Base-by-base conservation (phyloP, 1,140 invertebrate species). In the Apis dorsata region DNA sequence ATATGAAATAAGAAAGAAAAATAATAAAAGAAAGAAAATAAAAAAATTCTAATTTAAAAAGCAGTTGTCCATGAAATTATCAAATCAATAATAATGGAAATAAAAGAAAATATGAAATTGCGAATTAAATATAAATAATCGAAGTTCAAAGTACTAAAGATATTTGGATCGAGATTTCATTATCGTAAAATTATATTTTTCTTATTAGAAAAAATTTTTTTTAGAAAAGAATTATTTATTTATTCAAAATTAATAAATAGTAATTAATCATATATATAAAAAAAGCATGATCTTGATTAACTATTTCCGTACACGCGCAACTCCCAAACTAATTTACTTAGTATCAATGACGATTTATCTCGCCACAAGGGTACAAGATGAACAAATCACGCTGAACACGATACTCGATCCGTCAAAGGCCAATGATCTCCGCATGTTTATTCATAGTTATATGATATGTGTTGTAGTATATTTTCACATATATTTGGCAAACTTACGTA, bases 381-480 rank as follows among this genome's bases (percentile, higher is more conserved):
- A 63, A 17, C 69, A n/a, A 17, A 72, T 63, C 57, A 59, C 53
- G 49, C 62, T 80, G 63, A 59, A 79, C 77, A 51, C 55, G 53
- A 51, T 21, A n/a, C 34, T 49, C 75, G 76, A 34, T 53, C 24
- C 24, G 12, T 2, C 49, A 71, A 44, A 79, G 78, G 68, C 57
- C 78, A 79, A 79, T 72, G 78, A 79, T 79, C 78, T 72, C 57
- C 34, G 53, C 21, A 19, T 34, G 12, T 70, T 72, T 68, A 51
- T 49, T 57, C 51, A 51, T 44, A 44, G 13, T 34, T 57, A 34
- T 55, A 15, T 59, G 13, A 21, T 5, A 0, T 44, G 5, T 0
- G 34, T 44, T 34, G 34, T 44, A 44, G 34, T 44, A 44, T 7
- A 44, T 44, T 44, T 44, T 44, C 34, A 44, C 34, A 44, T 44